A percentile compares a stretch with the other conserved stretches of the same genome.
Conservation (phyloP, 1,140 invertebrate genomes). For the Drosophila grimshawi region DNA sequence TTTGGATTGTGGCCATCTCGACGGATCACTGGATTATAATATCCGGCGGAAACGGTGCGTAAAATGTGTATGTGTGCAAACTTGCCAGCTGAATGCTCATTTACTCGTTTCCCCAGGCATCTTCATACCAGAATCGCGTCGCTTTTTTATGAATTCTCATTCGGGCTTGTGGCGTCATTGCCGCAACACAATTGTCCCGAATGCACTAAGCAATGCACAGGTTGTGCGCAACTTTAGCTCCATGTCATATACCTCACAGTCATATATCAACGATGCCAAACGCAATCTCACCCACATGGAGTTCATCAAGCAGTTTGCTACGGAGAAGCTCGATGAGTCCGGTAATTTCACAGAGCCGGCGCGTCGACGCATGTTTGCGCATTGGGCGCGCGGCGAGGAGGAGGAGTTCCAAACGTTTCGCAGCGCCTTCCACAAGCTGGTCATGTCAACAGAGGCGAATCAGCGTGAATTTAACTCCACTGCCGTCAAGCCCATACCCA, state of each 20-base stretch:
- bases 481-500: constrained; percentile 50
- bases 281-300: constrained; percentile 63
- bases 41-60: constrained; percentile 84
- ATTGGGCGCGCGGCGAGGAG: constrained; percentile 77
- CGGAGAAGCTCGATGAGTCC: constrained; percentile 47
- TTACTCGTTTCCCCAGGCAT: constrained; percentile 85
- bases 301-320: constrained; percentile 68
- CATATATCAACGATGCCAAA: constrained; percentile 65
- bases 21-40: constrained; percentile 91
- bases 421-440: constrained; percentile 62
- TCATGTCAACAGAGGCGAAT: constrained; percentile 61
- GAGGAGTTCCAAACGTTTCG: constrained; percentile 71
- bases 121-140: constrained; percentile 85
- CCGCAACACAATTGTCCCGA: constrained; percentile 79
- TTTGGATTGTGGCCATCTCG: constrained; percentile 91
- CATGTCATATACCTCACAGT: constrained; percentile 67
- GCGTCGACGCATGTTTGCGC: constrained; percentile 78
- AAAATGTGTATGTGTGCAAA: background rate
- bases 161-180: constrained; percentile 90
- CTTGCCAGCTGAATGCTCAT: constrained; percentile 11
- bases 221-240: constrained; percentile 80
- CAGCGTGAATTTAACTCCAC: constrained; percentile 65
- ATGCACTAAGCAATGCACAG: constrained; percentile 63
- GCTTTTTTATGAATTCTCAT: constrained; percentile 87
- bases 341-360: constrained; percentile 77